A percentile compares a stretch with the other conserved stretches of the same genome.
These are phyloP conservation scores for Microctonus hyperodae DNA, from an alignment of 2,888 invertebrate genomes.

Conservation along the genomic window DNA sequence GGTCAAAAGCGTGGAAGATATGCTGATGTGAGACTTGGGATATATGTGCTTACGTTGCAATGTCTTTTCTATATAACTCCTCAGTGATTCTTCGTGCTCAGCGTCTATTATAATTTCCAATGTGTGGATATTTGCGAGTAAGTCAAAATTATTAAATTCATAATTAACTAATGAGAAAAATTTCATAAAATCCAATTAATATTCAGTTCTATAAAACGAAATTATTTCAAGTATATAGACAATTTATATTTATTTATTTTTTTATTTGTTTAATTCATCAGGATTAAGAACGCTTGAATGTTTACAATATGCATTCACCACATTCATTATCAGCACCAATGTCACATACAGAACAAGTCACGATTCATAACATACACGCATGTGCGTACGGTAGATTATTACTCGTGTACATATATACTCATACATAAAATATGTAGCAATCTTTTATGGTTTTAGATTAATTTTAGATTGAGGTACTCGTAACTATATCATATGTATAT, in stretches of 20 bases:
- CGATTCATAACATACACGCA: conserved; percentile 17
- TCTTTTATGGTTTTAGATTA: not conserved
- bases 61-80: conserved; percentile 1
- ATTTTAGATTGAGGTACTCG: not conserved
- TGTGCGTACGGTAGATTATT: conserved; percentile 1
- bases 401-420: not conserved
- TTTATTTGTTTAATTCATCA: not conserved
- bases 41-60: conserved; percentile 27
- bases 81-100: conserved; percentile 5
- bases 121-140: not conserved
- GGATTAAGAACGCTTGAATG: too few relatives aligned
- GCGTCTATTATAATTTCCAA: conserved; percentile 12
- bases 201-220: too few relatives aligned
- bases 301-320: not conserved
- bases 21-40: conserved; percentile 32
- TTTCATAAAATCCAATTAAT: not conserved
- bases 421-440: not conserved
- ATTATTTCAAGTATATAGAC: not conserved
- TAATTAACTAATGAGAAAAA: not conserved
- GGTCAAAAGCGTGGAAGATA: conserved; percentile 42
- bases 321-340: conserved; percentile 29
- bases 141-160: not conserved
- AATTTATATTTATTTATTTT: not conserved
- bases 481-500: not conserved
- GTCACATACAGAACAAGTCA: conserved; percentile 29